These are phyloP conservation scores for Emydura subglobosa DNA, from an alignment of 2,113 vertebrate species.

Conservation along the genomic window DNA sequence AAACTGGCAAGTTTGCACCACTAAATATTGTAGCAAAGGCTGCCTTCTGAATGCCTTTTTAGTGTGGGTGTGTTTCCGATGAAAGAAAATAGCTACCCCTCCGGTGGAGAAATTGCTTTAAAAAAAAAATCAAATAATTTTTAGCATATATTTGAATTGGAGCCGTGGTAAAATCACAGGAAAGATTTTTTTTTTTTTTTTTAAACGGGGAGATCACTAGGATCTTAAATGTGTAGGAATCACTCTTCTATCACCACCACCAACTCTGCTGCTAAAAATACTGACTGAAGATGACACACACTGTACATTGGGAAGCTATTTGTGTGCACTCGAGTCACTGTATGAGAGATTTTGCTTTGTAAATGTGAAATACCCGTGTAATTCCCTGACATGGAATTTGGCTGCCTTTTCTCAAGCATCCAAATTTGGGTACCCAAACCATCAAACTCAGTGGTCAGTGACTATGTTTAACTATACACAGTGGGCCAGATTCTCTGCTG, in stretches of 20 bases:
- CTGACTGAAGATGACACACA: background rate
- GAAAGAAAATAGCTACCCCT: background rate
- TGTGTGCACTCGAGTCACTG: too few relatives aligned
- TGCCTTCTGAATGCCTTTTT: background rate
- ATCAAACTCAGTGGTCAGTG: background rate
- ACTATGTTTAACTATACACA: background rate
- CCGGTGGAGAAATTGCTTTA: background rate
- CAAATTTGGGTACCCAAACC: background rate
- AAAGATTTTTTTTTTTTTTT: background rate
- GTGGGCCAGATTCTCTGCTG: background rate
- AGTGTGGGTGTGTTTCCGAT: background rate
- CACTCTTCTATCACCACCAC: background rate
- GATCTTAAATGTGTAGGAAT: background rate
- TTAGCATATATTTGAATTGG: background rate
- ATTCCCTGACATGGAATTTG: background rate
- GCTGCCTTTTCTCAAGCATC: background rate
- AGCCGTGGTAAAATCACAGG: background rate
- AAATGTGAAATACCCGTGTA: background rate
- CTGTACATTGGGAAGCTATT: background rate
- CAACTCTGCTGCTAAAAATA: background rate
- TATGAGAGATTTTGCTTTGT: background rate
- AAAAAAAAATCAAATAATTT: background rate
- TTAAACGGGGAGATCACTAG: background rate
- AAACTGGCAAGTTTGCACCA: background rate
- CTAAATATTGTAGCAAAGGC: background rate